A percentile compares a stretch with the other conserved stretches of the same genome.
Conservation (phyloP, 1,140 invertebrate genomes). For the Planococcus citri region DNA sequence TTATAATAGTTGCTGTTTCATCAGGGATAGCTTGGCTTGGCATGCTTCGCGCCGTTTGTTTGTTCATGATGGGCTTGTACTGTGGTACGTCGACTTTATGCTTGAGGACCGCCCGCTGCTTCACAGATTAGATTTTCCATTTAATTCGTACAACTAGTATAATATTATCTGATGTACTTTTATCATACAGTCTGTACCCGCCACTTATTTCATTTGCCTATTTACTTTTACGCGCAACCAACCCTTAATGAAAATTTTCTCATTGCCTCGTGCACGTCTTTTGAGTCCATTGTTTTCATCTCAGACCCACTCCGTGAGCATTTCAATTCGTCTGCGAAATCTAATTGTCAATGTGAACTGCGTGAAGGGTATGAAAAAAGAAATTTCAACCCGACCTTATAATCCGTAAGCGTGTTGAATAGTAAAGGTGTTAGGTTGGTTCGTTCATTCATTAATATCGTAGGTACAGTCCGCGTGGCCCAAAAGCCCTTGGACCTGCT, state of each 20-base stretch:
- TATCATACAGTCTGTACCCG: background rate
- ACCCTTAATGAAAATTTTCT: background rate
- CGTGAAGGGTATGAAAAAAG: too few species aligned
- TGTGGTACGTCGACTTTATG: background rate
- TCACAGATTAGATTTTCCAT: slow-evolving; percentile 19
- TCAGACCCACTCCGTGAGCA: background rate
- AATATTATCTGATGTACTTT: slow-evolving; percentile 7
- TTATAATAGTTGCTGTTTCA: slow-evolving; percentile 20
- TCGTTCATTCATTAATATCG: too few species aligned
- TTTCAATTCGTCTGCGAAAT: background rate
- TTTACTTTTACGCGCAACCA: background rate
- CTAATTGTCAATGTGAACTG: background rate
- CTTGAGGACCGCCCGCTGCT: slow-evolving; percentile 13
- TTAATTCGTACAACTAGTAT: slow-evolving; percentile 15
- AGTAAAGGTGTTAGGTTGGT: too few species aligned
- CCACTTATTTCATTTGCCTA: slow-evolving; percentile 1
- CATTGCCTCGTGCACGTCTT: too few species aligned
- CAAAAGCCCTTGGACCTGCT: too few species aligned
- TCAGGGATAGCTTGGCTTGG: slow-evolving; percentile 12
- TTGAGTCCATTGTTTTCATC: too few species aligned
- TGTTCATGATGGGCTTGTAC: slow-evolving; percentile 16
- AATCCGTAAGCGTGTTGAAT: too few species aligned
- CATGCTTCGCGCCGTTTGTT: slow-evolving; percentile 19
- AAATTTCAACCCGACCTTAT: too few species aligned
- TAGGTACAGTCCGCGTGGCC: too few species aligned